These are phyloP conservation scores for Nyctibius grandis DNA, from an alignment of 2,797 vertebrate genomes.

Conservation along the genomic window DNA sequence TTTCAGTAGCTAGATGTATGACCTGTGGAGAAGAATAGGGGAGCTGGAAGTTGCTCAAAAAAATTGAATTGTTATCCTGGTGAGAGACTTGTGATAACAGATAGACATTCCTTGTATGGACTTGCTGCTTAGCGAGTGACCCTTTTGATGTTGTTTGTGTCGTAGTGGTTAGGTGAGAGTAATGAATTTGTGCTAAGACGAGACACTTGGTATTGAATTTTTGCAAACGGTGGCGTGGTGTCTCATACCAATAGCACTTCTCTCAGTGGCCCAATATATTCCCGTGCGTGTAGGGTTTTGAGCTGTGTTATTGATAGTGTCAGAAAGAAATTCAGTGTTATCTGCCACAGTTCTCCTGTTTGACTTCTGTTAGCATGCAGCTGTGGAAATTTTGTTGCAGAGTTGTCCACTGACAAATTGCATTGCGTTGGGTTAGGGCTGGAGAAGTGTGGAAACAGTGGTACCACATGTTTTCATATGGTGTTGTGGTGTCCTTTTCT, in stretches of 20 bases:
- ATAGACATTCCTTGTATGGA: constrained; percentile 2
- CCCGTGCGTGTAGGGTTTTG: fast-evolving
- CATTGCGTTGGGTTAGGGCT: neutral
- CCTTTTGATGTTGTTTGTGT: constrained; percentile 10
- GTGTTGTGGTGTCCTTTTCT: neutral
- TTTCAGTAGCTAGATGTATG: constrained; percentile 38
- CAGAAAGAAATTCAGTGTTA: neutral
- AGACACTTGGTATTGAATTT: constrained; percentile 33
- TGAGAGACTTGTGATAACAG: constrained; percentile 27
- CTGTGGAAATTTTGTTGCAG: fast-evolving
- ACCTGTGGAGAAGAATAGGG: constrained; percentile 51
- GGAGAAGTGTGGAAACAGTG: neutral
- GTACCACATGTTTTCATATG: fast-evolving
- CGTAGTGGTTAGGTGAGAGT: constrained; percentile 1
- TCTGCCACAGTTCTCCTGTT: neutral
- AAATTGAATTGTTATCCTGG: neutral
- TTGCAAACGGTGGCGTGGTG: neutral
- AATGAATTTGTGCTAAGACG: neutral
- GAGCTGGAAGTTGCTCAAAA: constrained; percentile 39
- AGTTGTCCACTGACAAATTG: neutral
- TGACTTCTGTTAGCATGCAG: neutral
- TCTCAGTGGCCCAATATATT: neutral
- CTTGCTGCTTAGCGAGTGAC: constrained; percentile 32
- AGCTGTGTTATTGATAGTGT: neutral
- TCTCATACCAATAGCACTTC: neutral